These are phyloP conservation scores for Lycia hirtaria DNA, from an alignment of 2,888 invertebrate species.

Conservation along the genomic window DNA sequence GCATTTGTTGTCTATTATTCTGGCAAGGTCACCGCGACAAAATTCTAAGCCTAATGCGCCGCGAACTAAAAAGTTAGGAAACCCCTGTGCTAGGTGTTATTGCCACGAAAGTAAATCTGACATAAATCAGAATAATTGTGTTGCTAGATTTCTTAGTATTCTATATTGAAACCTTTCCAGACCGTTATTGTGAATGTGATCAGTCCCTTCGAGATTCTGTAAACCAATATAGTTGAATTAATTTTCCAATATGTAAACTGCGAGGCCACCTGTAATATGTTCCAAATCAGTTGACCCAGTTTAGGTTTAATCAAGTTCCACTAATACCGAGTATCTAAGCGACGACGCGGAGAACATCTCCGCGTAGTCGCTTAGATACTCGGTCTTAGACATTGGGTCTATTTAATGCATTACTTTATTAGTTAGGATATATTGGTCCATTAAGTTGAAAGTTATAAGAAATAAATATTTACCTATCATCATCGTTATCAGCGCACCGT, in stretches of 20 bases:
- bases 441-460: no score
- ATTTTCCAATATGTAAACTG: constrained; percentile 21
- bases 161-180: constrained; percentile 5
- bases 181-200: constrained; percentile 11
- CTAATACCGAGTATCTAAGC: constrained; percentile 3
- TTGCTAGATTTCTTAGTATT: background rate
- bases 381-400: constrained; percentile 4
- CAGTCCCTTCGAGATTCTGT: constrained; percentile 11
- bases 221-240: constrained; percentile 20
- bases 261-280: constrained; percentile 19
- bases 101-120: no score
- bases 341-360: no score
- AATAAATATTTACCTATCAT: no score
- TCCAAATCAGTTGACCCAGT: constrained; percentile 29
- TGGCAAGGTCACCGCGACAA: no score
- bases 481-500: no score
- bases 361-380: background rate
- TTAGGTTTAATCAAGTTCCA: constrained; percentile 19
- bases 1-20: no score
- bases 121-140: background rate
- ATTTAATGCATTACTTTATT: background rate
- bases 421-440: no score
- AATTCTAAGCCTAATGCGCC: no score
- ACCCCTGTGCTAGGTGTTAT: no score
- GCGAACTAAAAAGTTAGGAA: no score